Conservation (phyloP, 2,888 invertebrate species). For the Balanococcus diminutus region DNA sequence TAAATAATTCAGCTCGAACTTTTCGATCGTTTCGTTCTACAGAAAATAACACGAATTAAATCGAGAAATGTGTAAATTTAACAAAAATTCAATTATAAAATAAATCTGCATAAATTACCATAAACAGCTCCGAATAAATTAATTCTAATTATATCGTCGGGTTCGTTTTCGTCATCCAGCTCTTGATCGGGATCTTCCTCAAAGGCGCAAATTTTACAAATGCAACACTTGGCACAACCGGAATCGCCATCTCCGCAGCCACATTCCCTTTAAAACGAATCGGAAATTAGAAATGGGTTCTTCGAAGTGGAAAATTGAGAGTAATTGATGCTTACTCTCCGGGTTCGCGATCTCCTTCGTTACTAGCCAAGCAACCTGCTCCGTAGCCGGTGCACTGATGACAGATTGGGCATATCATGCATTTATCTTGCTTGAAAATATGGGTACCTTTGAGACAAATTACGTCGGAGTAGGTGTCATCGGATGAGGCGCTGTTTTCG, state of each 20-base stretch:
- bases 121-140: conserved; percentile 45
- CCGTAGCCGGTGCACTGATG: conserved; percentile 94
- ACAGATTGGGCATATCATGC: conserved; percentile 89
- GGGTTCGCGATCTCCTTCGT: conserved; percentile 79
- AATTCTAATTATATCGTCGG: conserved; percentile 63
- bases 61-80: neutral
- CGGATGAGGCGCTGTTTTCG: conserved; percentile 57
- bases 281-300: neutral
- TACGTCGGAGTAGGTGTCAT: conserved; percentile 63
- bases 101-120: neutral
- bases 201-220: conserved; percentile 86
- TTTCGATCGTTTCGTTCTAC: conserved; percentile 46
- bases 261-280: conserved; percentile 72
- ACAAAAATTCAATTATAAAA: neutral
- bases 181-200: conserved; percentile 68
- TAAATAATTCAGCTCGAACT: conserved; percentile 33
- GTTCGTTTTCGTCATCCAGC: conserved; percentile 63
- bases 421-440: conserved; percentile 79
- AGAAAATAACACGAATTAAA: conserved; percentile 2
- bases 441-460: conserved; percentile 76
- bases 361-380: conserved; percentile 77
- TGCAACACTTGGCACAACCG: conserved; percentile 90
- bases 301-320: neutral
- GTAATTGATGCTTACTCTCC: conserved; percentile 69
- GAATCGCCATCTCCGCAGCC: conserved; percentile 96